Evolutionary conservation across 2,888 invertebrate genomes (phyloP), one percentile per base, ranked within the genome.

Genomic region (Eutolmus rufibarbis): DNA sequence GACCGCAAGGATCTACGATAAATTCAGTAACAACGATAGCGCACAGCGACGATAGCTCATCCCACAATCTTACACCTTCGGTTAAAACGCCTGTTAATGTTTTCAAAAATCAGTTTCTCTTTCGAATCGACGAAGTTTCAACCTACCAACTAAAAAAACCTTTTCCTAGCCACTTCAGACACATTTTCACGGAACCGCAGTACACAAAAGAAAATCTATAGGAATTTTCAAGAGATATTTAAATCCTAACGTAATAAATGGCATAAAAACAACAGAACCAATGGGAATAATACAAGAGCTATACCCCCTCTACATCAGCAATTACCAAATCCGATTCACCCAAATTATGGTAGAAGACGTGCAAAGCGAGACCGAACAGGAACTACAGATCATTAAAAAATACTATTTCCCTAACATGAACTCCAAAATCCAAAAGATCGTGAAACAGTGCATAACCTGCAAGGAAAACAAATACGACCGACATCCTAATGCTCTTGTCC

Each of bases 41-140:
- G 28, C 66, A 66, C 66, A 66, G 66, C 23, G 66, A 66, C 23
- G 66, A 66, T 19, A 66, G 66, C 23, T 66, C 43, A 8, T 46
- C 16, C 14, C 43, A 46, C 14, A 46, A 46, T 16, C 43, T 46
- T 14, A 14, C 4, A 14, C 43, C 43, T 14, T 46, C 43, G 5
- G 66, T 87, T 4, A 66, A 88, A n/a, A 57, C 81, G 43, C 88
- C 88, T 9, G 85, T 87, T 19, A 89, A 89, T 57, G 88, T 86
- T 1, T 89, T 89, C 57, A 87, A 88, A n/a, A 89, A 89, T 40
- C 14, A 46, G 2, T 14, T 46, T 12, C 3, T 46, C 43, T 3
- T 46, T 1, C 14, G 16, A 46, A 12, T 46, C 43, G 43, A 46
- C 16, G 12, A 4, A 46, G 4, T 14, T 46, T 46, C 43, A 14